Percentiles rank a stretch among this genome's conserved stretches.
Conservation (phyloP, 2,888 invertebrate genomes). For the Polylopha cassiicola region DNA sequence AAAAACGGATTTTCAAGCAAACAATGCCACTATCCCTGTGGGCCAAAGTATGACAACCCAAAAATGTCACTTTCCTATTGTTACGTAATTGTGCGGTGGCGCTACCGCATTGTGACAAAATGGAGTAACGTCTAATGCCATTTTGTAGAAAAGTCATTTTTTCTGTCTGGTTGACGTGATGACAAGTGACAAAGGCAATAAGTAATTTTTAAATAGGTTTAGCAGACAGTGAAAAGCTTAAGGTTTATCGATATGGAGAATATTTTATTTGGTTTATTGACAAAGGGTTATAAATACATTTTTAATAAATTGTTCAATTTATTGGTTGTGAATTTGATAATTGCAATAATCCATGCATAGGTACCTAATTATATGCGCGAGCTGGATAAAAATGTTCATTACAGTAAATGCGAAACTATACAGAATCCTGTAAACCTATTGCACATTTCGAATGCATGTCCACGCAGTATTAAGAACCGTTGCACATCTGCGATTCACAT, state of each 20-base stretch:
- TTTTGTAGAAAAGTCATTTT: slow-evolving; percentile 59
- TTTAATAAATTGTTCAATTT: too few species aligned
- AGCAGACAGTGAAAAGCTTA: slow-evolving; percentile 32
- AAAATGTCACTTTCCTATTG: slow-evolving; percentile 62
- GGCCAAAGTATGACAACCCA: slow-evolving; percentile 46
- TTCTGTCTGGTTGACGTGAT: slow-evolving; percentile 36
- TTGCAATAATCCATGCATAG: too few species aligned
- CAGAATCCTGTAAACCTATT: too few species aligned
- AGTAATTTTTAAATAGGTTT: slow-evolving; percentile 43
- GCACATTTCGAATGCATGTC: too few species aligned
- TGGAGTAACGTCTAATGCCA: slow-evolving; percentile 39
- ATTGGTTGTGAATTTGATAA: too few species aligned
- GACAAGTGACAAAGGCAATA: slow-evolving; percentile 52
- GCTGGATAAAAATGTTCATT: too few species aligned
- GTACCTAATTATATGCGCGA: too few species aligned
- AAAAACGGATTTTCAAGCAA: slow-evolving; percentile 23
- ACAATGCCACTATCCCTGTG: slow-evolving; percentile 41
- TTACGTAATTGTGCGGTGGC: slow-evolving; percentile 57
- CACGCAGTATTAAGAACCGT: too few species aligned
- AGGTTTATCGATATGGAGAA: slow-evolving; percentile 23
- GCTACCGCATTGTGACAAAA: slow-evolving; percentile 59
- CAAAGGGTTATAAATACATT: too few species aligned
- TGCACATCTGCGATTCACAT: too few species aligned
- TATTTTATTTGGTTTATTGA: too few species aligned
- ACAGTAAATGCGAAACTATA: too few species aligned